Conservation (phyloP, 23 tunicate species). For the Ascidia mentula region DNA sequence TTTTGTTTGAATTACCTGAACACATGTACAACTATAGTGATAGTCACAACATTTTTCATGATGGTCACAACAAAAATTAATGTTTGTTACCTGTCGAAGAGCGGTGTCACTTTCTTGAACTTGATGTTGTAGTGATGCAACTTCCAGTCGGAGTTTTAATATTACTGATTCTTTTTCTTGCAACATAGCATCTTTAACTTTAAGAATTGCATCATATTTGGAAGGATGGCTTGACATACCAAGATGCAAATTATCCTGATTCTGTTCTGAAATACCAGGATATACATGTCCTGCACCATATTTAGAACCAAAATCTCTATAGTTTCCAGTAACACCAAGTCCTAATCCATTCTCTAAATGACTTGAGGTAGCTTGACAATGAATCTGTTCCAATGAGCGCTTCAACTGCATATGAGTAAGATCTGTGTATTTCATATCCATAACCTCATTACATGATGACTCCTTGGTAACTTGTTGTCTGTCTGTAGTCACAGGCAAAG, state of each 20-base stretch:
- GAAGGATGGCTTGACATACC: slow-evolving; percentile 17
- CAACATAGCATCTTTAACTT: slow-evolving; percentile 72
- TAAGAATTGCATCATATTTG: slow-evolving; percentile 57
- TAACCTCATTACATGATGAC: slow-evolving; percentile 26
- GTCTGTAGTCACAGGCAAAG: neutral
- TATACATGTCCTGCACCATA: neutral
- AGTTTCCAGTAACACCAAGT: neutral
- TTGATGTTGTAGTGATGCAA: slow-evolving; percentile 69
- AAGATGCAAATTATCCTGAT: neutral
- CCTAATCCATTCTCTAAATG: neutral
- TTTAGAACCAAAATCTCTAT: neutral
- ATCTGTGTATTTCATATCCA: slow-evolving; percentile 76
- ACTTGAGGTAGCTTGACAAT: slow-evolving; percentile 23
- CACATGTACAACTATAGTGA: too few relatives aligned
- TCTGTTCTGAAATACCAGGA: neutral
- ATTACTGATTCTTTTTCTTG: slow-evolving; percentile 86
- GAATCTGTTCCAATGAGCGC: slow-evolving; percentile 64
- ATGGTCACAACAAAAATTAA: too few relatives aligned
- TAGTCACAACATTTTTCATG: too few relatives aligned
- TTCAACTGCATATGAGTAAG: slow-evolving; percentile 76
- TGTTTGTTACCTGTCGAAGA: slow-evolving; percentile 38
- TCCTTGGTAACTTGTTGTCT: neutral
- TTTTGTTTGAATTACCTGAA: neutral
- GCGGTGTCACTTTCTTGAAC: slow-evolving; percentile 58
- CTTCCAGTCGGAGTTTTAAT: slow-evolving; percentile 53